Conservation (phyloP, 2,797 vertebrate genomes). For the Micromesistius poutassou region DNA sequence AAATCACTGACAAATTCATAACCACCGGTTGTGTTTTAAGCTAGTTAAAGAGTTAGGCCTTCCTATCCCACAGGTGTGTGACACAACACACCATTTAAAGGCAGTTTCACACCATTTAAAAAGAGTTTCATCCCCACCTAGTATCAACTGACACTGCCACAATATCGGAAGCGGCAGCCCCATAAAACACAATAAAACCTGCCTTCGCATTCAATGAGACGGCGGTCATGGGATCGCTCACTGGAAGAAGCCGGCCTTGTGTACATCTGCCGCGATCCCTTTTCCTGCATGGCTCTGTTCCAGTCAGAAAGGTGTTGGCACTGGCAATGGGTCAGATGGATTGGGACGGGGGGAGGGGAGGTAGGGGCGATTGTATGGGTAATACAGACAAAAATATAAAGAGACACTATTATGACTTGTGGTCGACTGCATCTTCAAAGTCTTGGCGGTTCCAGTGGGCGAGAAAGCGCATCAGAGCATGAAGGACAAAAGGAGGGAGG, state of each 20-base stretch:
- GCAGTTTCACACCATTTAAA: neutral
- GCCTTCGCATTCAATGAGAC: no score
- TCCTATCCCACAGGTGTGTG: no score
- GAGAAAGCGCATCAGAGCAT: slow-evolving; percentile 22
- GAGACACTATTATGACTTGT: slow-evolving; percentile 19
- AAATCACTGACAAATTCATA: neutral
- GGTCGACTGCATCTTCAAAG: slow-evolving; percentile 41
- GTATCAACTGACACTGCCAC: no score
- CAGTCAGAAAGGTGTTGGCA: no score
- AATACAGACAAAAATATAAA: slow-evolving; percentile 2
- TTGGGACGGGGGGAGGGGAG: neutral
- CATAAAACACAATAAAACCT: no score
- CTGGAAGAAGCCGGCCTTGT: no score
- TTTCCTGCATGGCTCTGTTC: no score
- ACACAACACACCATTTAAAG: neutral
- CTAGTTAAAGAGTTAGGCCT: no score
- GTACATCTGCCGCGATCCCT: no score
- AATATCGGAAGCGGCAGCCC: no score
- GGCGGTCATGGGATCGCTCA: no score
- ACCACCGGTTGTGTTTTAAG: no score
- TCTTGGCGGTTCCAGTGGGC: slow-evolving; percentile 25
- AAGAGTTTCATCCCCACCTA: neutral
- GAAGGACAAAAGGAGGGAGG: slow-evolving; percentile 20
- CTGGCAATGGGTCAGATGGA: neutral
- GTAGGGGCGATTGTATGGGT: neutral